phyloP scores from a whole-genome alignment of 53 echinoderm and acorn worm species.

The Crossaster papposus region DNA sequence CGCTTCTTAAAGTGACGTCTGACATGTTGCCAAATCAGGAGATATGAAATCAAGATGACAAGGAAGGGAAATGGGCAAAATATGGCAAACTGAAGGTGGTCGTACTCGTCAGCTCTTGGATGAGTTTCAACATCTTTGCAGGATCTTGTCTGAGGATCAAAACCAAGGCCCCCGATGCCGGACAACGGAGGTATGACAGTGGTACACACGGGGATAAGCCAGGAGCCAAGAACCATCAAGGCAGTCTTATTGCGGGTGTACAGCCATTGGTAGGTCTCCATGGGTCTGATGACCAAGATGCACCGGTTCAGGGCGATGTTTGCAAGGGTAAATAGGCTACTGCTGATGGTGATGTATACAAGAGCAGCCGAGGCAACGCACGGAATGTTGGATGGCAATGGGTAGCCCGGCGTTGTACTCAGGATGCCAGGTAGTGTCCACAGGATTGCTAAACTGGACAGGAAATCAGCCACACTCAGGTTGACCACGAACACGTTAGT shows the following conservation, averaged over 20 bases:
- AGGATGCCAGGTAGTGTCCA: slow-evolving; percentile 18
- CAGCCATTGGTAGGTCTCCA: slow-evolving; percentile 10
- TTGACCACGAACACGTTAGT: slow-evolving; percentile 34
- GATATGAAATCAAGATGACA: slow-evolving; percentile 51
- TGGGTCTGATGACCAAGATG: slow-evolving; percentile 11
- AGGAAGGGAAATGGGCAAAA: slow-evolving; percentile 46
- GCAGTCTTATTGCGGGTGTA: slow-evolving; percentile 1
- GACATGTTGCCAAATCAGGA: slow-evolving; percentile 54
- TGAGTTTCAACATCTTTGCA: slow-evolving; percentile 5
- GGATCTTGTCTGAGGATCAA: background rate
- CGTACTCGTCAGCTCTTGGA: background rate
- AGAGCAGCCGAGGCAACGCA: background rate
- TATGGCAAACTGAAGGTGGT: background rate
- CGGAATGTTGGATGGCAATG: background rate
- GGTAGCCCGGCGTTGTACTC: slow-evolving; percentile 17
- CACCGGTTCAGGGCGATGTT: slow-evolving; percentile 42
- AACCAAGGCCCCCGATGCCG: slow-evolving; percentile 14
- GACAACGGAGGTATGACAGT: background rate
- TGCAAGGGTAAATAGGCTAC: slow-evolving; percentile 11
- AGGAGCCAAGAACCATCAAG: slow-evolving; percentile 8
- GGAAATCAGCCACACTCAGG: slow-evolving; percentile 11
- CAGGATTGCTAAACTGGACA: slow-evolving; percentile 2
- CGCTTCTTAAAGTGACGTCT: slow-evolving; percentile 44
- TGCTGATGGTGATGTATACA: background rate
- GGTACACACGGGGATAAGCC: slow-evolving; percentile 21